These are phyloP conservation scores for Pararge aegeria DNA, from an alignment of 1,140 invertebrate species.

Conservation along the genomic window DNA sequence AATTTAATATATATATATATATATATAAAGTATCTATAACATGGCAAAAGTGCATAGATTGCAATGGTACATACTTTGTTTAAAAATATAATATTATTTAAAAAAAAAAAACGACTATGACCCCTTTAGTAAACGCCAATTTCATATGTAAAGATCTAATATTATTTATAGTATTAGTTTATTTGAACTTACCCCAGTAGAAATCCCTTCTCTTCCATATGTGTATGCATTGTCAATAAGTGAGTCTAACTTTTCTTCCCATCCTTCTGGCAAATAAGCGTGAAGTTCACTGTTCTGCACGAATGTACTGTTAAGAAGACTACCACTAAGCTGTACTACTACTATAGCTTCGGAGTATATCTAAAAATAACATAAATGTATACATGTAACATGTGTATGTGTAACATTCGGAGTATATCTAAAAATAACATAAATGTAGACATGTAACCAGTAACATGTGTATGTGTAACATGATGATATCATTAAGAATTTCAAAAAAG, in stretches of 20 bases:
- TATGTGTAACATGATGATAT: too few relatives aligned
- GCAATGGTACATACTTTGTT: too few relatives aligned
- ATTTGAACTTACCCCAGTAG: slow-evolving; percentile 83
- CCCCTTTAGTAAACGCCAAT: too few relatives aligned
- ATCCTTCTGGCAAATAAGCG: slow-evolving; percentile 85
- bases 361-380: slow-evolving; percentile 72
- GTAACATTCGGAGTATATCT: slow-evolving; percentile 92
- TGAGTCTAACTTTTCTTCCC: slow-evolving; percentile 91
- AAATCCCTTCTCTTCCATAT: slow-evolving; percentile 93
- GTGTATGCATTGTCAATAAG: slow-evolving; percentile 95
- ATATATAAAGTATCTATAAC: too few relatives aligned
- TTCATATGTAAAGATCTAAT: too few relatives aligned
- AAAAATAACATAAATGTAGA: slow-evolving; percentile 14
- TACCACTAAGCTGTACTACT: slow-evolving; percentile 92
- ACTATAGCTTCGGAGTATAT: slow-evolving; percentile 97
- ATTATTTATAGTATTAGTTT: background rate
- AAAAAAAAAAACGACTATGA: too few relatives aligned
- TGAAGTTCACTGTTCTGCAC: slow-evolving; percentile 93
- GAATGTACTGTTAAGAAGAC: slow-evolving; percentile 94
- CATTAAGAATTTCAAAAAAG: too few relatives aligned
- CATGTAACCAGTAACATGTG: too few relatives aligned
- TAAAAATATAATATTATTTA: too few relatives aligned
- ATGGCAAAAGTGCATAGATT: too few relatives aligned
- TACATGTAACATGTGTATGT: too few relatives aligned
- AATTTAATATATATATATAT: too few relatives aligned